phyloP scores from a whole-genome alignment of 92 coral and sea anemone genomes.

The Pocillopora grandis region DNA sequence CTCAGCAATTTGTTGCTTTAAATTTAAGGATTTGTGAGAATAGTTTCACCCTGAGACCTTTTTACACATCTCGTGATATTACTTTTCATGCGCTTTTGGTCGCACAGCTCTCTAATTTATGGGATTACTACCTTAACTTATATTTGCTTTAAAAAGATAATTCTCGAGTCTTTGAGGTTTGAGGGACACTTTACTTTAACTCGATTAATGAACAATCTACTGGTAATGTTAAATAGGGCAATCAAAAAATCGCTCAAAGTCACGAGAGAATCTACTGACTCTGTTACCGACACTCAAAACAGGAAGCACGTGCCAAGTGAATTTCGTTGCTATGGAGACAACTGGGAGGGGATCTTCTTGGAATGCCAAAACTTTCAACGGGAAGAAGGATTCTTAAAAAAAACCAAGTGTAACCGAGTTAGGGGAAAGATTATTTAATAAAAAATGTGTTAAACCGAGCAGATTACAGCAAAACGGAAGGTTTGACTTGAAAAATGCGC shows the following conservation, averaged over 20 bases:
- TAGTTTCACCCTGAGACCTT: not conserved
- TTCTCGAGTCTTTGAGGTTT: not conserved
- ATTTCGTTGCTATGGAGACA: constrained; percentile 2
- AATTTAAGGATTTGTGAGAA: not conserved
- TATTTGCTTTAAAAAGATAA: constrained; percentile 28
- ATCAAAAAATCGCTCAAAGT: not conserved
- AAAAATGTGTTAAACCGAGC: not conserved
- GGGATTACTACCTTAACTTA: constrained; percentile 8
- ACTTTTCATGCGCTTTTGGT: not conserved
- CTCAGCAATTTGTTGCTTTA: not conserved
- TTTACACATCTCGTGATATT: not conserved
- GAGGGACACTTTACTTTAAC: not conserved
- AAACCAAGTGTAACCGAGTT: not conserved
- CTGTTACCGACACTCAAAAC: not conserved
- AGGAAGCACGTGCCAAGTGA: constrained; percentile 1
- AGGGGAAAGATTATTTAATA: not conserved
- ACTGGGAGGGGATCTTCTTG: not conserved
- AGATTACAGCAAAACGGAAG: not conserved
- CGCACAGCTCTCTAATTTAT: not conserved
- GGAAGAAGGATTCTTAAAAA: not conserved
- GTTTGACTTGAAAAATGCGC: not conserved
- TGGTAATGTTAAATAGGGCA: not conserved
- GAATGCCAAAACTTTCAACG: not conserved
- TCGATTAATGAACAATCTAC: constrained; percentile 12
- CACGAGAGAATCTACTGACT: not conserved